These are phyloP conservation scores for Lamellibrachia luymesi DNA, from an alignment of 1,140 invertebrate species.

Conservation along the genomic window DNA sequence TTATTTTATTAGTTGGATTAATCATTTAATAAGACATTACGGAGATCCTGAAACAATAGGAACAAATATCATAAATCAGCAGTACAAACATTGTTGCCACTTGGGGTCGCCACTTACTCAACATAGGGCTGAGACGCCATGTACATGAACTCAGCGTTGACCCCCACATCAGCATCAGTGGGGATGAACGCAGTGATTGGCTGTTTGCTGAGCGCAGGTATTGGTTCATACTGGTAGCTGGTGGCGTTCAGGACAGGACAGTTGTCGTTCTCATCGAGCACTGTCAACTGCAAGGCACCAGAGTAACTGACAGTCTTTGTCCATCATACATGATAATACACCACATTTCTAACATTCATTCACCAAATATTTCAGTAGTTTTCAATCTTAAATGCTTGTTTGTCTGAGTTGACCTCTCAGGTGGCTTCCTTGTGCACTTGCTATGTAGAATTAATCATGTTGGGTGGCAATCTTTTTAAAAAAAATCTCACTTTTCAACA, in stretches of 20 bases:
- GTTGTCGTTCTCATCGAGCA: slow-evolving; percentile 41
- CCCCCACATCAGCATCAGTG: slow-evolving; percentile 33
- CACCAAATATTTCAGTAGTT: not conserved
- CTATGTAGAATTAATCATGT: no score
- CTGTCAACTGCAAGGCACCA: slow-evolving; percentile 30
- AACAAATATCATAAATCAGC: no score
- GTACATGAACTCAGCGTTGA: slow-evolving; percentile 32
- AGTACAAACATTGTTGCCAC: no score
- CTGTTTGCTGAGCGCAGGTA: slow-evolving; percentile 31
- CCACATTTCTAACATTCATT: not conserved
- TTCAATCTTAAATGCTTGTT: no score
- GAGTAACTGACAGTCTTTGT: not conserved
- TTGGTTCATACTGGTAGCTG: slow-evolving; percentile 22
- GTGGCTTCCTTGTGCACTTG: no score
- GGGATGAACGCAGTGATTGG: slow-evolving; percentile 31
- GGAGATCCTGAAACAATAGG: no score
- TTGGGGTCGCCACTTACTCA: slow-evolving; percentile 30
- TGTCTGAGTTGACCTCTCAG: no score
- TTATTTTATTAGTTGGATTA: no score
- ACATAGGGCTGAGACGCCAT: slow-evolving; percentile 26
- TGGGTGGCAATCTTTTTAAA: no score
- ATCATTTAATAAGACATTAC: no score
- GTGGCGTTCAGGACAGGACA: slow-evolving; percentile 33
- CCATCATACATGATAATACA: not conserved
- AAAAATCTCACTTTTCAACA: no score